Evolutionary conservation across 2,797 vertebrate species (phyloP).

Genomic region (Rhynchotus rufescens): DNA sequence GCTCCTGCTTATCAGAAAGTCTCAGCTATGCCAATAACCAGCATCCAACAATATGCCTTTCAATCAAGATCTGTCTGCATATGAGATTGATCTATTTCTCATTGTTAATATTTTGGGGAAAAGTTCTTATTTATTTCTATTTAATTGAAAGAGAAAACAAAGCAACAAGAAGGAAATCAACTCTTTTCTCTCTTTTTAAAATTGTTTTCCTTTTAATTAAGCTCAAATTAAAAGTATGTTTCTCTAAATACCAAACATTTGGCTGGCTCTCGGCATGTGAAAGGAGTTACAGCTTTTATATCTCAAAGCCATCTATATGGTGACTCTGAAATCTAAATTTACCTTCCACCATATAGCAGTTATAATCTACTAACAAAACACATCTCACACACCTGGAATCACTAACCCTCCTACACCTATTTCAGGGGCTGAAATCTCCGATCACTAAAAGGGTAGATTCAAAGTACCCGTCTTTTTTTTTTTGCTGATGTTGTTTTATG

Average conservation of each 20-base stretch:
- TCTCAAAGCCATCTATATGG: neutral
- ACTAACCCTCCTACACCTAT: neutral
- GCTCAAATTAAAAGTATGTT: neutral
- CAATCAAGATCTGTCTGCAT: neutral
- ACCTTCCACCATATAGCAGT: neutral
- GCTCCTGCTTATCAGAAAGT: neutral
- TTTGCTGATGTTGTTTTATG: constrained; percentile 55
- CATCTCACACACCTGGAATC: neutral
- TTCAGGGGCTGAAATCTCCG: neutral
- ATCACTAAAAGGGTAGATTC: neutral
- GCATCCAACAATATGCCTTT: neutral
- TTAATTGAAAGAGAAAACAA: neutral
- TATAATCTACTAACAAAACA: neutral
- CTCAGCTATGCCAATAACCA: neutral
- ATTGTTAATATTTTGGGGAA: neutral
- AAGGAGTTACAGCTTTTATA: neutral
- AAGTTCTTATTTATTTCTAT: neutral
- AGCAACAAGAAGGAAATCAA: neutral
- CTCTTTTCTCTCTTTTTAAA: neutral
- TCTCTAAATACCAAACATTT: neutral
- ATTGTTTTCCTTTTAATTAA: neutral
- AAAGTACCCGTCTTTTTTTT: neutral
- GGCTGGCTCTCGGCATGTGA: neutral
- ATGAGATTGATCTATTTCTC: neutral
- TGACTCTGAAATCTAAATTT: neutral